Conservation (phyloP, 2,797 vertebrate genomes). For the Tapirus indicus region DNA sequence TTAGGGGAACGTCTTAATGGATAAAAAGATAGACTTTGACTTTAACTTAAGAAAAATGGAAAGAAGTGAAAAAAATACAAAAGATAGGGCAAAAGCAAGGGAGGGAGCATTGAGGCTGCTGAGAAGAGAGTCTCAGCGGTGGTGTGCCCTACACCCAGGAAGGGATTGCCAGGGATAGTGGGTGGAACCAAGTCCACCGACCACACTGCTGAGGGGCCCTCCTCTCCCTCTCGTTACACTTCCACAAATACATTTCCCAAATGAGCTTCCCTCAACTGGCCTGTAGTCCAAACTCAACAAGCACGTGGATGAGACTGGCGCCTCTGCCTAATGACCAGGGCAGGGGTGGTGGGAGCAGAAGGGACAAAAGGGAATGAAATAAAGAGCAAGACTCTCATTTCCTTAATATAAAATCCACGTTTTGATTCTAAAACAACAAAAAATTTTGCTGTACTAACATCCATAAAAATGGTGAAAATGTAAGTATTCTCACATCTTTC, state of each 20-base stretch:
- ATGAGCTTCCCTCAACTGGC: background rate
- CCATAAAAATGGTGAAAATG: background rate
- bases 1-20: background rate
- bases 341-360: background rate
- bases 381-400: background rate
- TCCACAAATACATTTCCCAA: background rate
- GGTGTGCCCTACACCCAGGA: fast-evolving
- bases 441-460: background rate
- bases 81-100: background rate
- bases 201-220: too few species aligned
- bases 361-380: background rate
- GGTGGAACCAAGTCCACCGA: fast-evolving
- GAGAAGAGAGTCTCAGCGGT: fast-evolving
- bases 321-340: too few species aligned
- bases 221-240: background rate
- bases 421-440: slow-evolving; percentile 44
- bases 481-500: background rate
- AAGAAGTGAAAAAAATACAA: background rate
- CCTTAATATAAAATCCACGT: background rate
- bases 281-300: background rate
- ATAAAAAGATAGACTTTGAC: background rate
- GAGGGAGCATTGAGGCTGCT: background rate
- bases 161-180: background rate
- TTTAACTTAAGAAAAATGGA: background rate
- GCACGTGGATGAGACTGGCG: too few species aligned